phyloP scores from a whole-genome alignment of 2,888 invertebrate genomes.

The Magallana nippona region DNA sequence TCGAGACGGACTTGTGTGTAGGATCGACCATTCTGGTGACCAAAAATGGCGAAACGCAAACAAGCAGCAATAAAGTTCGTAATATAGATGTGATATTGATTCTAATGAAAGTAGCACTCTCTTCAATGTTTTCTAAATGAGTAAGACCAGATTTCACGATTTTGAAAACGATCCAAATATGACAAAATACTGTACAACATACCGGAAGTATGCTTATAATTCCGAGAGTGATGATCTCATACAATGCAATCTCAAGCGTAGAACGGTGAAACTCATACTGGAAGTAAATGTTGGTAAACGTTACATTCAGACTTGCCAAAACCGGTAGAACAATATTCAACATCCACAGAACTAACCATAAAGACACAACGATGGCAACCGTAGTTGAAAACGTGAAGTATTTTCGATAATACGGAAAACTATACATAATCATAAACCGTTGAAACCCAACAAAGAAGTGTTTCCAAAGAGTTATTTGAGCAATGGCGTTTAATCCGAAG shows the following conservation, averaged over 20 bases:
- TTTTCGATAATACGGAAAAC: conserved; percentile 49
- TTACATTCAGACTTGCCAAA: conserved; percentile 2
- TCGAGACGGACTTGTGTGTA: conserved; percentile 21
- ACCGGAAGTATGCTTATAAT: conserved; percentile 45
- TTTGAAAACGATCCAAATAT: conserved; percentile 48
- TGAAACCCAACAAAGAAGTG: conserved; percentile 53
- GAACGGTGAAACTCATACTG: conserved; percentile 17
- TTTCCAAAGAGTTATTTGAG: conserved; percentile 47
- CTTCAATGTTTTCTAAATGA: conserved; percentile 47
- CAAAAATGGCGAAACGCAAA: conserved; percentile 48
- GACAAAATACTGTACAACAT: conserved; percentile 41
- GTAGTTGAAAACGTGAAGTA: conserved; percentile 46
- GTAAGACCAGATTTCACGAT: conserved; percentile 49
- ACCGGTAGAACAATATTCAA: conserved; percentile 34
- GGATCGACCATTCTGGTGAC: conserved; percentile 46
- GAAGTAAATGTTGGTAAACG: conserved; percentile 4
- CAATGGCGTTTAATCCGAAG: conserved; percentile 47
- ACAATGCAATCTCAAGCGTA: not conserved
- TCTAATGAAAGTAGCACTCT: conserved; percentile 44
- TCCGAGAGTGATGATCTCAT: conserved; percentile 23
- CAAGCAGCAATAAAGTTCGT: conserved; percentile 48
- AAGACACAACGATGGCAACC: conserved; percentile 31
- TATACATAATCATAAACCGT: conserved; percentile 51
- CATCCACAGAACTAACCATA: conserved; percentile 37
- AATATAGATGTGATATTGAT: conserved; percentile 49